A percentile compares a stretch with the other conserved stretches of the same genome.
Evolutionary conservation across 2,113 vertebrate species (phyloP).

Genomic region (Mirza zaza): DNA sequence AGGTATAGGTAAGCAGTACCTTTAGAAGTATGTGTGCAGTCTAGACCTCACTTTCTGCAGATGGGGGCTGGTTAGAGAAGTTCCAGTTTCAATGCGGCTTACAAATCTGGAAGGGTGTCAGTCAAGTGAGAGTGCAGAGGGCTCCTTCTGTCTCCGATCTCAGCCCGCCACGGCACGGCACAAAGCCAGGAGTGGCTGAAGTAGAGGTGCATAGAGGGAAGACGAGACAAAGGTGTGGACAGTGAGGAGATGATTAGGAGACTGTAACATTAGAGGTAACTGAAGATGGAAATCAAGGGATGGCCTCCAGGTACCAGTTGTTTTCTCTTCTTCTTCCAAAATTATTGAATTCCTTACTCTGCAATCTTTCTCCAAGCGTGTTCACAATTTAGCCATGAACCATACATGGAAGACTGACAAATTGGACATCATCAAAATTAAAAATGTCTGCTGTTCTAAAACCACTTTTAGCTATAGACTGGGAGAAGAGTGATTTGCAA

Average conservation of each 20-base stretch:
- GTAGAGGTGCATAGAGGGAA: background rate
- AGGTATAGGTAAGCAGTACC: background rate
- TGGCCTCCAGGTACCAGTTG: background rate
- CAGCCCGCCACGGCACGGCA: background rate
- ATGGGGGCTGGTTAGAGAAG: background rate
- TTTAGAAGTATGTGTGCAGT: background rate
- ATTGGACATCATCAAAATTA: background rate
- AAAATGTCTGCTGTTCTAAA: slow-evolving; percentile 36
- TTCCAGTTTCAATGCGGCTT: background rate
- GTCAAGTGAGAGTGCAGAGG: background rate
- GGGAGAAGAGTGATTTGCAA: background rate
- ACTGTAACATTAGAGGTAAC: background rate
- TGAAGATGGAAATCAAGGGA: background rate
- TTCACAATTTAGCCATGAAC: background rate
- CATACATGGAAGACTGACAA: background rate
- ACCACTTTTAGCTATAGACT: background rate
- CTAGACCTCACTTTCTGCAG: background rate
- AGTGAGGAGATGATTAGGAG: background rate
- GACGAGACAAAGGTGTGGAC: background rate
- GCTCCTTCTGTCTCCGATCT: background rate
- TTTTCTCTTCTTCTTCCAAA: background rate
- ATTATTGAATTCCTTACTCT: background rate
- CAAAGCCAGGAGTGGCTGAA: background rate
- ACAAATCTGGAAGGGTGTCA: background rate
- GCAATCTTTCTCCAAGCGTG: background rate